Conservation (phyloP, 2,113 vertebrate species). For the Pangasianodon gigas region DNA sequence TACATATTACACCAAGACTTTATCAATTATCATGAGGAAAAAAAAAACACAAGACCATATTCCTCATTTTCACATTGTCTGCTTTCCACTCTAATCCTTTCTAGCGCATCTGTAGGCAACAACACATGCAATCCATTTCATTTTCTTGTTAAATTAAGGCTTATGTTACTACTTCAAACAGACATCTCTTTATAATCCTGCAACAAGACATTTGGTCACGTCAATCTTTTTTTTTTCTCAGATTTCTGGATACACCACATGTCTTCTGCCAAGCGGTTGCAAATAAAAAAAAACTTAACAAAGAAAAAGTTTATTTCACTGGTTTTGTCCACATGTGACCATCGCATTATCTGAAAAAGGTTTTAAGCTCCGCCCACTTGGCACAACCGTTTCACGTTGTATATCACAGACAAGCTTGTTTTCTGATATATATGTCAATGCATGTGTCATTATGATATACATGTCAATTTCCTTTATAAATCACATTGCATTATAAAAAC, state of each 20-base stretch:
- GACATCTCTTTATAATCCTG: neutral
- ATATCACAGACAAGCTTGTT: neutral
- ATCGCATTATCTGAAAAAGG: neutral
- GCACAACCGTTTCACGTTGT: too few species aligned
- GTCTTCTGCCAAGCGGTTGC: neutral
- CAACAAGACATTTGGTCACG: neutral
- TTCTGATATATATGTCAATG: neutral
- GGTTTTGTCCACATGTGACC: neutral
- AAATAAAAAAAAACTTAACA: neutral
- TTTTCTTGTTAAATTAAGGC: neutral
- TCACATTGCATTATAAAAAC: too few species aligned
- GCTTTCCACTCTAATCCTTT: conserved; percentile 5
- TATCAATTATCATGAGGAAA: conserved; percentile 27
- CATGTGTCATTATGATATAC: neutral
- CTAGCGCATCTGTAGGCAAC: neutral
- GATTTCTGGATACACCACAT: neutral
- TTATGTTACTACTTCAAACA: too few species aligned
- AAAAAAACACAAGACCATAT: too few species aligned
- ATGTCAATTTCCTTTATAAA: too few species aligned
- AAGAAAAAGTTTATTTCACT: too few species aligned
- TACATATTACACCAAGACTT: conserved; percentile 34
- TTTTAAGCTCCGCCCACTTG: neutral
- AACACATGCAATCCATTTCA: neutral
- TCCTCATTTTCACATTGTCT: neutral
- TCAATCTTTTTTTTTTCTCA: neutral